These are phyloP conservation scores for Holacanthus passer DNA, from an alignment of 2,113 vertebrate genomes.

Conservation along the genomic window DNA sequence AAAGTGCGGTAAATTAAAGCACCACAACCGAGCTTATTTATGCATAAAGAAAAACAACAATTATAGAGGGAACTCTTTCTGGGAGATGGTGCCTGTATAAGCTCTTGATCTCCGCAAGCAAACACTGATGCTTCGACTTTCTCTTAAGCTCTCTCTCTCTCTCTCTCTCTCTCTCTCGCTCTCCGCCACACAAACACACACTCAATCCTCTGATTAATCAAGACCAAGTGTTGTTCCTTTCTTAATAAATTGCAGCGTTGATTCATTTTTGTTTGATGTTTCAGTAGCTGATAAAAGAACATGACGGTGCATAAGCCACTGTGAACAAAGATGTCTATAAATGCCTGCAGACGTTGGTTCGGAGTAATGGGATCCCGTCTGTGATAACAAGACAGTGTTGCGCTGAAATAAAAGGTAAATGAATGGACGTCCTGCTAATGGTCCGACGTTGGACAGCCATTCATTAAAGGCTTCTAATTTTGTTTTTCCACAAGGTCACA, in stretches of 20 bases:
- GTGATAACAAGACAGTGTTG: conserved; percentile 16
- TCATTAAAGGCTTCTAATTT: conserved; percentile 22
- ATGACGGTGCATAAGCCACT: not conserved
- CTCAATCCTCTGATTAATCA: conserved; percentile 30
- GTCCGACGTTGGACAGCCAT: conserved; percentile 5
- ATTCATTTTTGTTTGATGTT: conserved; percentile 9
- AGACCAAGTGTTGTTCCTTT: not conserved
- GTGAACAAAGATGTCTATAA: conserved; percentile 5
- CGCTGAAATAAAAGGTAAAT: conserved; percentile 21
- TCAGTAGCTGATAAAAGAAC: not conserved
- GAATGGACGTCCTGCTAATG: conserved; percentile 8
- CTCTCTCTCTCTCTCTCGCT: not conserved
- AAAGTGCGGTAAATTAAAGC: conserved; percentile 18
- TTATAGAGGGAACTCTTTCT: conserved; percentile 13
- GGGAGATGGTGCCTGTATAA: conserved; percentile 35
- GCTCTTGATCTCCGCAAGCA: conserved; percentile 52
- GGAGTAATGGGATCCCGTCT: conserved; percentile 18
- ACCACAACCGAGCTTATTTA: not conserved
- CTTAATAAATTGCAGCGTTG: conserved; percentile 4
- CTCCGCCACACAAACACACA: conserved; percentile 10
- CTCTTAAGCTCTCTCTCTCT: not conserved
- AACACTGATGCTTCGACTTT: conserved; percentile 16
- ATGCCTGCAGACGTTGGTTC: not conserved
- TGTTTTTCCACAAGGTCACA: conserved; percentile 13
- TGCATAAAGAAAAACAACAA: conserved; percentile 23